Evolutionary conservation across 1,140 invertebrate genomes (phyloP), one percentile per base, ranked within the genome.

Genomic region (Stegodyphus dumicola): DNA sequence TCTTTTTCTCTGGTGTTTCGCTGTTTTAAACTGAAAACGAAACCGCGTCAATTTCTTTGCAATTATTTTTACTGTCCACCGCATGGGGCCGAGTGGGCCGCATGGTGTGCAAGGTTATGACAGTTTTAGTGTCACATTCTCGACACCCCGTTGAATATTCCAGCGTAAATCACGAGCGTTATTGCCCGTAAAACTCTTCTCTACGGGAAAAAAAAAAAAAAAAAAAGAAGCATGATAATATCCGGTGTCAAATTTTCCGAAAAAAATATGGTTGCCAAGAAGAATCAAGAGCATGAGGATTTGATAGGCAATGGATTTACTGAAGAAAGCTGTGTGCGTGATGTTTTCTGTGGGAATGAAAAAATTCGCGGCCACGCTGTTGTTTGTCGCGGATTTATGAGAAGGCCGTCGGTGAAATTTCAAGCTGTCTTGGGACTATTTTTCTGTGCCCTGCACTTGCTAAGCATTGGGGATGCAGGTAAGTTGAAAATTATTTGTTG

Each of bases 391-490:
- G 78, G 78, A 80, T 80, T 73, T 73, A 73, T 71, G 67, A 80
- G 51, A 60, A 18, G 69, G n/a, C 80, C 70, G 49, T 54, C 49
- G 9, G 5, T 65, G 17, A 75, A 64, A 75, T 66, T 66, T 53
- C 80, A 83, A 48, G 71, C 71, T 48, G 7, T 83, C 49, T 15
- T 83, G 49, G 70, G 70, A 66, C 70, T 83, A 66, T 54, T 75
- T 51, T 13, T 83, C n/a, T 83, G 60, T n/a, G 80, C 60, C 18
- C 49, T 75, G 17, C 64, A 75, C 13, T 66, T 67, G 17, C 56
- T 83, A 48, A 75, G 56, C 15, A 49, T 74, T 54, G 80, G 71
- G 10, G 17, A 83, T 66, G 70, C 80, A 83, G 80, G 80, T 83
- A 74, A 11, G 80, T 67, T 60, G 56, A 60, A 33, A 33, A 33